Conservation (phyloP, 2,888 invertebrate genomes). For the Lucinisca nassula region DNA sequence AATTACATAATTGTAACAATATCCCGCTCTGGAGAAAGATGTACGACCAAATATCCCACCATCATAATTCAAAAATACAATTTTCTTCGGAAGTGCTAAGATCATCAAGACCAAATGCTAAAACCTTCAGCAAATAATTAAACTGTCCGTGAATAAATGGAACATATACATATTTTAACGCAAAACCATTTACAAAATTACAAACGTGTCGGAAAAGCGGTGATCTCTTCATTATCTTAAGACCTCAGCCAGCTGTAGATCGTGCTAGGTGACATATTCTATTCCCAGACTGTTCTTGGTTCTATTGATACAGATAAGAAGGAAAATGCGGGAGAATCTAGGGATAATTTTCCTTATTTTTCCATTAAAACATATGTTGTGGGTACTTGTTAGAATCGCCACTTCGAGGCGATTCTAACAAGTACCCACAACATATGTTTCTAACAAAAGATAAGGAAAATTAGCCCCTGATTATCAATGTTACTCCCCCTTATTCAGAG, state of each 20-base stretch:
- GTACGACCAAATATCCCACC: neutral
- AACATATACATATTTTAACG: constrained; percentile 32
- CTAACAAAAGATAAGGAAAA: too few relatives aligned
- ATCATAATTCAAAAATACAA: neutral
- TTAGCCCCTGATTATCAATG: too few relatives aligned
- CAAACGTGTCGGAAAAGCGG: neutral
- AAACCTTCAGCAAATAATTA: constrained; percentile 50
- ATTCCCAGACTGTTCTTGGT: neutral
- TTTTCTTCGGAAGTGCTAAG: neutral
- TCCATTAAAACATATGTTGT: too few relatives aligned
- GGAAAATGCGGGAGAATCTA: too few relatives aligned
- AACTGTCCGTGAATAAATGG: constrained; percentile 63
- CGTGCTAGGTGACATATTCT: neutral
- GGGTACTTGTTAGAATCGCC: too few relatives aligned
- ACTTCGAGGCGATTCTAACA: too few relatives aligned
- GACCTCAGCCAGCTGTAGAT: constrained; percentile 1
- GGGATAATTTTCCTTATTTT: too few relatives aligned
- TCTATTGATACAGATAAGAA: too few relatives aligned
- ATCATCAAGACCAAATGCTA: constrained; percentile 4
- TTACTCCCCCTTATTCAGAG: too few relatives aligned
- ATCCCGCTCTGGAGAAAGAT: neutral
- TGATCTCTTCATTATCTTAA: neutral
- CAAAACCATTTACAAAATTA: constrained; percentile 19
- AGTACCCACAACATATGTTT: too few relatives aligned
- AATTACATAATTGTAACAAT: neutral